Conservation (phyloP, 92 coral and sea anemone genomes). For the Porites divaricata region DNA sequence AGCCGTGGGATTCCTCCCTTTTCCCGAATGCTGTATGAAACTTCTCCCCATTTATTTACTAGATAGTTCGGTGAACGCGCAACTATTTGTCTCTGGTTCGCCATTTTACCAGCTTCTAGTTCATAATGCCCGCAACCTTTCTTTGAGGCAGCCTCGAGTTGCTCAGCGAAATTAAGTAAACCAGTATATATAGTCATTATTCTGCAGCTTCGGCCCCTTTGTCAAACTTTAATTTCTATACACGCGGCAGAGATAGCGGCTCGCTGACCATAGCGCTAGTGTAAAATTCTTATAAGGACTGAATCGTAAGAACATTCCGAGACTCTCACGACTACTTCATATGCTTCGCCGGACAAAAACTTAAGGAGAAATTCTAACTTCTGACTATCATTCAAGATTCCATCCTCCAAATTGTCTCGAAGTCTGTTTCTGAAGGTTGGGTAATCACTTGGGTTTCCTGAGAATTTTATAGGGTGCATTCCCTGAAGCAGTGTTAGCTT, state of each 20-base stretch:
- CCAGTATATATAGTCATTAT: slow-evolving; percentile 52
- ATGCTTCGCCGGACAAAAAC: slow-evolving; percentile 63
- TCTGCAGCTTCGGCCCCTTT: slow-evolving; percentile 43
- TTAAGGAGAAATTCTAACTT: slow-evolving; percentile 56
- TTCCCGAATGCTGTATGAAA: slow-evolving; percentile 56
- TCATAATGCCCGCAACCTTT: slow-evolving; percentile 47
- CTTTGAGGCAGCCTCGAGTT: slow-evolving; percentile 48
- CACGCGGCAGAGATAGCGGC: slow-evolving; percentile 71
- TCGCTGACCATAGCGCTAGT: slow-evolving; percentile 64
- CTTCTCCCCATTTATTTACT: slow-evolving; percentile 61
- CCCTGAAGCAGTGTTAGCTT: slow-evolving; percentile 68
- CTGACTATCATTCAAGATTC: slow-evolving; percentile 47
- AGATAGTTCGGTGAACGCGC: slow-evolving; percentile 54
- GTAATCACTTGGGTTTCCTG: slow-evolving; percentile 37
- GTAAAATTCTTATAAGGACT: too few species aligned
- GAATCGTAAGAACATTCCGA: slow-evolving; percentile 63
- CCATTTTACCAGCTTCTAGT: slow-evolving; percentile 61
- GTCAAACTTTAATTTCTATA: slow-evolving; percentile 54
- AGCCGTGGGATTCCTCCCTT: slow-evolving; percentile 42
- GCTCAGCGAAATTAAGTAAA: slow-evolving; percentile 66
- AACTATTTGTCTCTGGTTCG: slow-evolving; percentile 54
- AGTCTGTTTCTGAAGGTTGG: not conserved
- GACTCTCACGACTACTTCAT: slow-evolving; percentile 58
- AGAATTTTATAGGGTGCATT: slow-evolving; percentile 67
- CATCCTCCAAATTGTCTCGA: slow-evolving; percentile 47